These are phyloP conservation scores for Chloroclystis v-ata DNA, from an alignment of 2,888 invertebrate genomes.

Conservation along the genomic window DNA sequence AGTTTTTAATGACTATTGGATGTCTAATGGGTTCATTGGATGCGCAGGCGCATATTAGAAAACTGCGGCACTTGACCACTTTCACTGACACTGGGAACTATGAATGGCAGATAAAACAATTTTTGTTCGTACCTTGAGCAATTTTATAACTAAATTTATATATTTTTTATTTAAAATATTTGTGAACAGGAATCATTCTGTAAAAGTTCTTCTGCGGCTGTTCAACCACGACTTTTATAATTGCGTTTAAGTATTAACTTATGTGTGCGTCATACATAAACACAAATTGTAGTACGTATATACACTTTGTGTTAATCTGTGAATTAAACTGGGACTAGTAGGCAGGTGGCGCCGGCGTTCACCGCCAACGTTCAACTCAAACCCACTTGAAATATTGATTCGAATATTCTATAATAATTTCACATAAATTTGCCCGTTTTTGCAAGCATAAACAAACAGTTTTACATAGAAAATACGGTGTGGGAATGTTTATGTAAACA, in stretches of 20 bases:
- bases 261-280: conserved; percentile 38
- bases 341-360: conserved; percentile 65
- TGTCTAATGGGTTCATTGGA: conserved; percentile 41
- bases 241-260: conserved; percentile 38
- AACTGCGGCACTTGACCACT: conserved; percentile 53
- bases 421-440: conserved; percentile 20
- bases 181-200: no score
- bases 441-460: conserved; percentile 12
- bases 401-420: conserved; percentile 14
- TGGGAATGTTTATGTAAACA: conserved; percentile 17
- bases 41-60: conserved; percentile 47
- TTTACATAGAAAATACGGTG: conserved; percentile 3
- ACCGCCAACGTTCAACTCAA: conserved; percentile 51
- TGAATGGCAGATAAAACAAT: conserved; percentile 16
- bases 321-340: conserved; percentile 44
- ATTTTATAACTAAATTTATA: neutral
- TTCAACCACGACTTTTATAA: conserved; percentile 35
- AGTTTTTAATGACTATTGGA: conserved; percentile 32
- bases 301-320: conserved; percentile 39
- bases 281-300: no score
- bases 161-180: no score
- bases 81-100: conserved; percentile 59
- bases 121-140: conserved; percentile 10
- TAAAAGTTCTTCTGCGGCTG: no score
- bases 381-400: conserved; percentile 35